Evolutionary conservation across 2,888 invertebrate species (phyloP), one percentile per base, ranked within the genome.

Genomic region (Stegophylla sp.): DNA sequence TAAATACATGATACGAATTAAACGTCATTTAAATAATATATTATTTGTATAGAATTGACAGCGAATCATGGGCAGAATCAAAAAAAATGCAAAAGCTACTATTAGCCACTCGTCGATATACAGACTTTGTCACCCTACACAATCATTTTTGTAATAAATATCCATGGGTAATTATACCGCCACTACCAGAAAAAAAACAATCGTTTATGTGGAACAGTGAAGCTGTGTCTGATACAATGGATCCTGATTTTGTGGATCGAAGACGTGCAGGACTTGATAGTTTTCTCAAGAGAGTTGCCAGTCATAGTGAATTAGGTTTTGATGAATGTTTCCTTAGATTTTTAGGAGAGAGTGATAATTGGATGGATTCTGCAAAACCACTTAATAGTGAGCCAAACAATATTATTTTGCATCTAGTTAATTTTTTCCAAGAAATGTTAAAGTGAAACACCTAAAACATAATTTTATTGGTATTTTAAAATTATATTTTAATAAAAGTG

Each of bases 231-330:
- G 94, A 94, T 86, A 92, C 93, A 17, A 93, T 93, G 84, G 94
- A 94, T 86, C 92, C 94, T 0, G 94, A 93, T 85, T 94, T 94
- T 86, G 91, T 94, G 48, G 94, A 94, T 86, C 89, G 94, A n/a
- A 88, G 94, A 83, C 88, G 94, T 83, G 93, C 92, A 3, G 93
- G 93, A 0, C 88, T 94, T 1, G 94, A 94, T 87, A 90, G 90
- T 79, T 79, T 79, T 61, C 51, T 79, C 1, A 79, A 48, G 41
- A 85, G 67, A 82, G 34, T 72, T 26, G 79, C 79, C 0, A 5
- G 79, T 26, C 71, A 79, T 71, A 20, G 34, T 41, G 79, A 79
- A 71, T 51, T 79, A 13, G 79, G 79, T 41, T 79, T 48, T 41
- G 79, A 79, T 5, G 79, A 79, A 67, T 69, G 48, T 71, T 79